Evolutionary conservation across 2,888 invertebrate genomes (phyloP).

Genomic region (Branchipolynoe longqiensis): DNA sequence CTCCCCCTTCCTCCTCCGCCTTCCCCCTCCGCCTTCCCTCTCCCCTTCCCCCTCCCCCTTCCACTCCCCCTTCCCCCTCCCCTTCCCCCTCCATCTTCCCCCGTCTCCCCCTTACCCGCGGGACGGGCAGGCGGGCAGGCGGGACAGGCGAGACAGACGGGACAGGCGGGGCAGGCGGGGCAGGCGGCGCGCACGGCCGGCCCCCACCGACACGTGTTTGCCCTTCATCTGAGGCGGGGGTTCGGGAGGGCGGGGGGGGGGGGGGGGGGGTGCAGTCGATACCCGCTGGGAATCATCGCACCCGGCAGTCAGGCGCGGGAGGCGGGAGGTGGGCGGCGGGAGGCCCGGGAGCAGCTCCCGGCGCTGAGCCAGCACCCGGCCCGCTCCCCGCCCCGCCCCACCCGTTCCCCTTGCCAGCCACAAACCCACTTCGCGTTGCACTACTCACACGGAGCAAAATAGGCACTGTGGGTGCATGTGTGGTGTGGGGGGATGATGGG

Average conservation of each 20-base stretch:
- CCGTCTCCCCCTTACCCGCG: not conserved
- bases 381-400: not conserved
- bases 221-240: not conserved
- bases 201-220: too few species aligned
- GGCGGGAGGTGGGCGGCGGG: not conserved
- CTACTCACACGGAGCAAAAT: not conserved
- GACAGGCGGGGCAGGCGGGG: not conserved
- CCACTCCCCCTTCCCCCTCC: too few species aligned
- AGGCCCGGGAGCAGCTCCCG: not conserved
- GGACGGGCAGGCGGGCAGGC: not conserved
- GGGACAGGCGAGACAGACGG: not conserved
- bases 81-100: too few species aligned
- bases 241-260: not conserved
- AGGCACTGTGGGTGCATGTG: not conserved
- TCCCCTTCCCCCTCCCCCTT: too few species aligned
- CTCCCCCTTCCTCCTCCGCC: too few species aligned
- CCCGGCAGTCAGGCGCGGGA: not conserved
- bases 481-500: not conserved
- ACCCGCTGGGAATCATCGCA: conserved; percentile 12
- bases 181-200: not conserved
- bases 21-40: too few species aligned
- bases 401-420: not conserved
- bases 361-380: not conserved
- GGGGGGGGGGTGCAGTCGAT: not conserved
- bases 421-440: conserved; percentile 6